phyloP scores from a whole-genome alignment of 2,797 vertebrate genomes.

The Pyrocephalus nanus region DNA sequence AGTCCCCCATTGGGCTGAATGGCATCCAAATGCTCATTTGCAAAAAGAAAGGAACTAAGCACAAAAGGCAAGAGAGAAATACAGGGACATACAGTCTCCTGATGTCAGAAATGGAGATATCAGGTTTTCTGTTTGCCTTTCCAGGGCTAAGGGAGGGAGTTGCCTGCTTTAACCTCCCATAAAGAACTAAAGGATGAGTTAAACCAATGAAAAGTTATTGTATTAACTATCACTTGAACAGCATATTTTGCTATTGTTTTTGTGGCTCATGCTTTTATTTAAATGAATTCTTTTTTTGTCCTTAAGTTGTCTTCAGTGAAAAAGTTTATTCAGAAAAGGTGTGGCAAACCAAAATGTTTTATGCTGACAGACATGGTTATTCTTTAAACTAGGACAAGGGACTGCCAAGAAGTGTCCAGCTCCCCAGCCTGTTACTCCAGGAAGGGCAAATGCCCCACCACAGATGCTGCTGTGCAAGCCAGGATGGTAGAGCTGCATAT shows the following conservation, averaged over 20 bases:
- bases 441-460: neutral
- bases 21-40: slow-evolving; percentile 4
- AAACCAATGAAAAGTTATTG: neutral
- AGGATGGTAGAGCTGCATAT: fast-evolving
- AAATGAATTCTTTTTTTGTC: neutral
- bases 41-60: neutral
- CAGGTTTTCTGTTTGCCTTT: neutral
- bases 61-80: neutral
- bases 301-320: neutral
- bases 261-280: neutral
- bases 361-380: neutral
- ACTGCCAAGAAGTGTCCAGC: neutral
- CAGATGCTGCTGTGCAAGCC: neutral
- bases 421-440: neutral
- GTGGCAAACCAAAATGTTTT: neutral
- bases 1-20: neutral
- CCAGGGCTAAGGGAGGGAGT: neutral
- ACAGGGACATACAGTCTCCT: neutral
- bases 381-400: neutral
- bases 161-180: neutral
- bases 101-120: fast-evolving
- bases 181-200: neutral
- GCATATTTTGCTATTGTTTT: neutral
- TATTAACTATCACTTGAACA: neutral
- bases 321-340: neutral